Base-by-base conservation (phyloP, 2,888 invertebrate genomes). In the Sarcophaga carnaria region DNA sequence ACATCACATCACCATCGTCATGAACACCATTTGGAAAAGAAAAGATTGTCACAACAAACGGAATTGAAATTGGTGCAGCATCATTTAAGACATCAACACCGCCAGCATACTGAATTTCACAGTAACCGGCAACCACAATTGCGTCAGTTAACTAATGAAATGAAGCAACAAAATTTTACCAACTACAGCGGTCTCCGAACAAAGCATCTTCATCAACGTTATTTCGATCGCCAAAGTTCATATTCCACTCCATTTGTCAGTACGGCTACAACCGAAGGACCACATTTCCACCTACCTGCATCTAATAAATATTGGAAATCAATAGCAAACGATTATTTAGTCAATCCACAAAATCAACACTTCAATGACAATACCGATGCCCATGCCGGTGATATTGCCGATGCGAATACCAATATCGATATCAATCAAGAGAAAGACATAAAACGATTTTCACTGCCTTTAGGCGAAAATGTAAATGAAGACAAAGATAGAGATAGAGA, bases 211-310 rank as follows among this genome's bases (percentile, higher is more conserved):
- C 89, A 89, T 83, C 88, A 88, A 85, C 91, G 93, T 27, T 90
- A 90, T 80, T 93, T 93, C 79, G 93, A 93, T 90, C 92, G 92
- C 80, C 93, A 92, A 63, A 90, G 91, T 20, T 89, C 92, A 14
- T 91, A 90, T 74, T 79, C 88, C 22, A 70, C 76, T 54, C 62
- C 85, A 17, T 20, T 69, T 20, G 47, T 76, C 22, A 81, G 76
- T 80, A 88, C 74, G 0, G 88, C 82, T 3, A 86, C 92, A 25
- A 91, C 91, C 14, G 90, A 90, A 60, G 91, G 91, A 0, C 91
- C 91, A 64, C 80, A 78, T 12, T 45, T 76, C 8, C 71, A 79
- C 2, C 77, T 77, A n/a, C n/a, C 64, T 12, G 74, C 59, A 12
- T 17, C 47, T 17, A 76, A 49, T 49, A n/a, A 49, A 47, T 20